Evolutionary conservation across 2,888 invertebrate genomes (phyloP), one percentile per base, ranked within the genome.

Genomic region (Tipula unca): DNA sequence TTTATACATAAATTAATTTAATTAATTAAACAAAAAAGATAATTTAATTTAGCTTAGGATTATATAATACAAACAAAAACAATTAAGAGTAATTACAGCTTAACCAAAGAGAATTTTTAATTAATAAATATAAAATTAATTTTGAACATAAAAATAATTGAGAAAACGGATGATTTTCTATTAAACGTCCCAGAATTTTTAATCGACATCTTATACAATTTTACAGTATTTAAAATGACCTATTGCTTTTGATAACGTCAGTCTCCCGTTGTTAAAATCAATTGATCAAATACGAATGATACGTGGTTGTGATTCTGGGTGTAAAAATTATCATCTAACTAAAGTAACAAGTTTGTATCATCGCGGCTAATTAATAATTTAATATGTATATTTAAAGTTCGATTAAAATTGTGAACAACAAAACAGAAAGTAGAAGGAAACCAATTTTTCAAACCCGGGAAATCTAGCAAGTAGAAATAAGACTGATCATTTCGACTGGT

Each of bases 1-100:
- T 69, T 69, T 69, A 69, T 69, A 69, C 69, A 69, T 69, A 69
- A 69, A 69, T 69, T 69, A 69, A 69, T 69, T 69, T 69, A 69
- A 69, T 69, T 69, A 48, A 48, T 17, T 48, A 48, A 48, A 54
- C 5, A 54, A 69, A 69, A 25, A 69, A 25, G 25, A 10, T 8
- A 54, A 54, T 25, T 48, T 69, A 69, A 69, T 13, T 14, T 69
- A 69, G 25, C 10, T 25, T 25, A 69, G 69, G 69, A 25, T 69
- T 69, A 69, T 25, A 2, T 25, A 25, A 39, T 2, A 39, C 6
- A 39, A 39, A 39, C 36, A 39, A 17, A 69, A 20, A 69, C 69
- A 69, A 69, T 69, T 69, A 69, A 69, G n/a, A n/a, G 69, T 25
- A 69, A 69, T 69, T 69, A 69, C 69, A 69, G 69, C 69, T 25